A percentile compares a stretch with the other conserved stretches of the same genome.
These are phyloP conservation scores for Conus canariensis DNA, from an alignment of 2,888 invertebrate species.

Conservation along the genomic window DNA sequence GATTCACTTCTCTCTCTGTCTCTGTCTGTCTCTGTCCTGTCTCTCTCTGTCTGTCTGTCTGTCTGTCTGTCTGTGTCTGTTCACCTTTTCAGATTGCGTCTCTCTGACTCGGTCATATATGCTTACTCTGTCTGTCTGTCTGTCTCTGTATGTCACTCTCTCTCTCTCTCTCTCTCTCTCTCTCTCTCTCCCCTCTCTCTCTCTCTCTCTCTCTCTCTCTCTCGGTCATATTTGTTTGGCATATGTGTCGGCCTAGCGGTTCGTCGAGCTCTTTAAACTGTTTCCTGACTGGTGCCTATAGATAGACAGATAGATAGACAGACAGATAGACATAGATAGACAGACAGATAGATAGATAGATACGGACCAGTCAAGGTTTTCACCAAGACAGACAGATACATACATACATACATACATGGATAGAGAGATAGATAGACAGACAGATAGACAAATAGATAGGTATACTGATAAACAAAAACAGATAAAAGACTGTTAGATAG, in stretches of 20 bases:
- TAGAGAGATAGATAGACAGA: not conserved
- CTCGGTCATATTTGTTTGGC: too few species aligned
- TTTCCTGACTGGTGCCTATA: too few species aligned
- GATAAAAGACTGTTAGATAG: not conserved
- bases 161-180: conserved; percentile 21
- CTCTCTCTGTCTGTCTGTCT: conserved; percentile 26
- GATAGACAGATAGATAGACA: too few species aligned
- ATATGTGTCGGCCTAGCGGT: too few species aligned
- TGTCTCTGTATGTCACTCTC: conserved; percentile 5
- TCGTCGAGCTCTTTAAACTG: too few species aligned
- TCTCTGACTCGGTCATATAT: conserved; percentile 1
- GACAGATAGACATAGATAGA: too few species aligned
- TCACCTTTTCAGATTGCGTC: conserved; percentile 3
- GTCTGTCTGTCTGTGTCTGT: conserved; percentile 24
- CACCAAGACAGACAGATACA: not conserved
- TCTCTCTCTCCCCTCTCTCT: conserved; percentile 1
- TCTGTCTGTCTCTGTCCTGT: too few species aligned
- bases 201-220: not conserved
- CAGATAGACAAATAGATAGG: not conserved
- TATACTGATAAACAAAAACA: too few species aligned
- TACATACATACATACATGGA: not conserved
- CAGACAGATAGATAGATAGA: not conserved
- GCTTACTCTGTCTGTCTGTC: too few species aligned
- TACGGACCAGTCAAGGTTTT: not conserved
- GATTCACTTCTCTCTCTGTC: too few species aligned